Base-by-base conservation (phyloP, 2,888 invertebrate genomes). In the Falcaria lacertinaria region DNA sequence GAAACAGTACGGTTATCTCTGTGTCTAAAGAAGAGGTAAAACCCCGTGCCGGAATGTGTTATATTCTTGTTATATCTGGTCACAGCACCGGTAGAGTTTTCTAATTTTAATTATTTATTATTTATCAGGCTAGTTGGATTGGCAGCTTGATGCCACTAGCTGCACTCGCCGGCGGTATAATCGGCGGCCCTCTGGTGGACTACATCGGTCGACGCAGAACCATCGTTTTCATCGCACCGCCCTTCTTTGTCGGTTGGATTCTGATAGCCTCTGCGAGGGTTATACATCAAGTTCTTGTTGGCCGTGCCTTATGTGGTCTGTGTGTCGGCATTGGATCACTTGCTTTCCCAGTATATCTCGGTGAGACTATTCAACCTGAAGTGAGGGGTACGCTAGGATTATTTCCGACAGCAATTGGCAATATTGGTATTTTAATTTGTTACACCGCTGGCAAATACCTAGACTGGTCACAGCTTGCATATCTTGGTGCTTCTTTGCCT, bases 351-450 rank as follows among this genome's bases (percentile, higher is more conserved):
- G 96, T 98, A 1, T 98, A 98, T 74, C 91, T 98, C 33, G 97
- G 97, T 5, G 98, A 98, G 88, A 95, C 97, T 0, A 93, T 98
- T 33, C 97, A 98, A 71, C 95, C 97, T 1, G 96, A 97, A 87
- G 95, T 97, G 0, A 91, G 98, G 39, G 98, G 98, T 2, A 94
- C 95, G 7, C 88, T 98, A 37, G 98, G 98, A 13, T 82, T 97
- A 16, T 84, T 97, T 50, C 96, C 97, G 0, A 96, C 97, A 0
- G 95, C 95, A 1, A 93, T 97, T 41, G 97, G 97, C 70, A 97
- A 97, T 67, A 93, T 94, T 44, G 95, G 95, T 40, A 95, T 97
- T 52, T 78, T 97, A 39, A 53, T 96, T 22, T 94, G 95, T 65
- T 98, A 96, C 78, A 76, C 92, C 1, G 93, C 94, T 32, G 98